phyloP scores from a whole-genome alignment of 1,140 invertebrate genomes.

The Brachystomella parvula region DNA sequence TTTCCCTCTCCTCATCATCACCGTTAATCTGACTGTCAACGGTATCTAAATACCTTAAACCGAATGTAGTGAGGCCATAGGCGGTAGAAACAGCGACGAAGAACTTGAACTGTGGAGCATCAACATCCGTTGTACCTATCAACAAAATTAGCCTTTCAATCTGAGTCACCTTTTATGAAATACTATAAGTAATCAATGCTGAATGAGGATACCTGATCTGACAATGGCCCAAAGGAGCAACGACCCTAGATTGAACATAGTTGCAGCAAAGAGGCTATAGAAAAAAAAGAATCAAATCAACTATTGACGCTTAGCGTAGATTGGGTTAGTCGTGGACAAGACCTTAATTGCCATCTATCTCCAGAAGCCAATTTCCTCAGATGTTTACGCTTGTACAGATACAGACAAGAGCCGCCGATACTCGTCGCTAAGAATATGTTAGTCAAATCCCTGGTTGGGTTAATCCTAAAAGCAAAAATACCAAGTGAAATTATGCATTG shows the following conservation, averaged over 20 bases:
- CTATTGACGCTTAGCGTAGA: not conserved
- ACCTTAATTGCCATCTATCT: conserved; percentile 15
- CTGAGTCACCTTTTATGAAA: no score
- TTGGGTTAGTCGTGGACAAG: not conserved
- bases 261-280: conserved; percentile 20
- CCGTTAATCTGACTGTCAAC: not conserved
- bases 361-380: not conserved
- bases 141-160: no score
- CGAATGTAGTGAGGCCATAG: not conserved
- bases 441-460: conserved; percentile 8
- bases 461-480: conserved; percentile 7
- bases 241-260: conserved; percentile 25
- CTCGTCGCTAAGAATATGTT: conserved; percentile 14
- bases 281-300: not conserved
- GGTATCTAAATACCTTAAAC: not conserved
- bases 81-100: conserved; percentile 1
- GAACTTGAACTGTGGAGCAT: conserved; percentile 17
- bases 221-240: conserved; percentile 23
- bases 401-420: conserved; percentile 10
- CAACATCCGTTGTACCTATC: not conserved
- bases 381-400: conserved; percentile 22
- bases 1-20: no score
- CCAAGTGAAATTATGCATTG: not conserved
- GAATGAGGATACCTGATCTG: conserved; percentile 22
- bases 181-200: no score